Evolutionary conservation across 2,113 vertebrate genomes (phyloP), one percentile per base, ranked within the genome.

Genomic region (Etia nguti): DNA sequence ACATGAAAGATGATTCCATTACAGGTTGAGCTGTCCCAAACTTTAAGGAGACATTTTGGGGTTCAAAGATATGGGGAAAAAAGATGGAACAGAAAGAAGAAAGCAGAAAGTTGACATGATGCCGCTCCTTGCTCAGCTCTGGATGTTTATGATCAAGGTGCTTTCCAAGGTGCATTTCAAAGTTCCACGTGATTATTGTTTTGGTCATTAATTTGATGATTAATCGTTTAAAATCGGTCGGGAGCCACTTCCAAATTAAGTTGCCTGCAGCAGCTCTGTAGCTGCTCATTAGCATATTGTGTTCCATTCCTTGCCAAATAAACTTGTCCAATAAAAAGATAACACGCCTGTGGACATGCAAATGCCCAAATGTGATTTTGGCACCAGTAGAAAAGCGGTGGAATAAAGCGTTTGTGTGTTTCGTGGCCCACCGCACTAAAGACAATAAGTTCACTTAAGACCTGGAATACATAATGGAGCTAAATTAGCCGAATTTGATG

Each of bases 131-230:
- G 16, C 46, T 52, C 26, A 77, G 3, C 24, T 52, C 26, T 52
- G 26, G 73, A 52, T 77, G 10, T 29, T 50, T 77, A 31, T 31
- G 73, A 77, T 77, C 73, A 77, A 77, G 73, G 73, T 52, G 73
- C 73, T 52, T 77, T n/a, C 6, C 46, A 50, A 77, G 46, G 26
- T 77, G 46, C 46, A 77, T 52, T n/a, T 77, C 18, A 0, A 52
- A 34, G 26, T 79, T 85, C 22, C 22, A 20, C 16, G 11, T 55
- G n/a, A 82, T 83, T 77, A 75, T 77, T 52, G 36, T 85, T 56
- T 81, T 13, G 26, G 59, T 59, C 84, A 80, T 90, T 90, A 68
- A 91, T 91, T 86, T 89, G 75, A 68, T 81, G 55, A 90, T 89
- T 84, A 90, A 91, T 91, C 50, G 38, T 84, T 90, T 87, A 18